Conservation (phyloP, 2,797 vertebrate genomes). For the Potorous gilbertii region DNA sequence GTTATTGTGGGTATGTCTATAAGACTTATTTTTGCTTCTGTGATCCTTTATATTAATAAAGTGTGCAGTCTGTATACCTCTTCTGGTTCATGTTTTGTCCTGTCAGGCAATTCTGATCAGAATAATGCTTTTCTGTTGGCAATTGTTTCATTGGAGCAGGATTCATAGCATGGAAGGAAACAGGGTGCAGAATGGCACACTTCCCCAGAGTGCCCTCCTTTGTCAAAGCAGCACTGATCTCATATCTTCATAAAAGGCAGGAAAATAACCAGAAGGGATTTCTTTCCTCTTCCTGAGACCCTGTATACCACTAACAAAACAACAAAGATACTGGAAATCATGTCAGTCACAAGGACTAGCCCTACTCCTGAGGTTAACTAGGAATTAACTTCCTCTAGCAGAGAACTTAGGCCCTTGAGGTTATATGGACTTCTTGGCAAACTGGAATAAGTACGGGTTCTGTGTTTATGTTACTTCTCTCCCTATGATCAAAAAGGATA, state of each 20-base stretch:
- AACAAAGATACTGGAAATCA: background rate
- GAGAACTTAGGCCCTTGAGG: background rate
- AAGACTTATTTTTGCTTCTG: background rate
- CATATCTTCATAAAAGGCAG: background rate
- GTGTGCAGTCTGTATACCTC: background rate
- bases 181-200: background rate
- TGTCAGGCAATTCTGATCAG: constrained; percentile 25
- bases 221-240: background rate
- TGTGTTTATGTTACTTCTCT: background rate
- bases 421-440: constrained; percentile 2
- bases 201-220: background rate
- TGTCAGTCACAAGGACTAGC: background rate
- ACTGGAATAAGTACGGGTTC: background rate
- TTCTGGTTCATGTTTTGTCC: background rate
- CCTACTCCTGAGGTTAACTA: background rate
- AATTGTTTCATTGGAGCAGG: constrained; percentile 21
- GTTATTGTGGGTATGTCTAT: background rate
- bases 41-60: background rate
- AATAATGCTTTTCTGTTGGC: background rate
- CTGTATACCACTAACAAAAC: background rate
- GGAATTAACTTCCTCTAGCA: background rate
- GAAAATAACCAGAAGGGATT: background rate
- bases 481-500: background rate
- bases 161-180: constrained; percentile 29
- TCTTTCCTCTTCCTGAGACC: too few relatives aligned